These are phyloP conservation scores for Sceloporus undulatus DNA, from an alignment of 2,113 vertebrate species.

Conservation along the genomic window DNA sequence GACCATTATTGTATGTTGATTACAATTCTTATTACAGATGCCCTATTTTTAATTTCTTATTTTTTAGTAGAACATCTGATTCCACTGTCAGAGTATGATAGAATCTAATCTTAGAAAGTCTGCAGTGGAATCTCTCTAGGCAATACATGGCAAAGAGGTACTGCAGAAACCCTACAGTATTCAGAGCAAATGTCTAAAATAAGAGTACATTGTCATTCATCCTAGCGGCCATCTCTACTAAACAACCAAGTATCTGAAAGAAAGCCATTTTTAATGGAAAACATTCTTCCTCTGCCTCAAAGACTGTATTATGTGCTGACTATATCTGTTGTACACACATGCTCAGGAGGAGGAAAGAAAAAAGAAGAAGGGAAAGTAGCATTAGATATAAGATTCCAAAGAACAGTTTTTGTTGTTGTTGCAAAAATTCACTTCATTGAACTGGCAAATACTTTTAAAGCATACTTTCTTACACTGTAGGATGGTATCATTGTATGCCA, in stretches of 20 bases:
- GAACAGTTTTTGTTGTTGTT: neutral
- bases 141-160: neutral
- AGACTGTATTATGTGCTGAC: neutral
- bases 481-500: neutral
- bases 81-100: neutral
- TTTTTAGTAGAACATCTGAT: neutral
- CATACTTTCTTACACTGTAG: neutral
- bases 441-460: neutral
- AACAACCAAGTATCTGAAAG: constrained; percentile 16
- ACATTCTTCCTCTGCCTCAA: constrained; percentile 21
- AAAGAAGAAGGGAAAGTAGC: neutral
- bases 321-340: neutral
- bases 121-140: constrained; percentile 7
- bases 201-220: constrained; percentile 7
- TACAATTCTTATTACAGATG: constrained; percentile 13
- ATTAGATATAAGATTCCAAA: neutral
- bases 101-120: constrained; percentile 30
- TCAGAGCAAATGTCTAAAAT: constrained; percentile 38
- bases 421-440: neutral
- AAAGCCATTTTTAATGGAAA: neutral
- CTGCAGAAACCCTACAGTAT: constrained; percentile 8
- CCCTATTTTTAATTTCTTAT: constrained; percentile 18
- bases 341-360: neutral
- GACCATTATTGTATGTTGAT: neutral
- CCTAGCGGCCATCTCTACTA: constrained; percentile 1